A percentile compares a stretch with the other conserved stretches of the same genome.
phyloP scores from a whole-genome alignment of 2,888 invertebrate species.

The Drosophila stalkeri region DNA sequence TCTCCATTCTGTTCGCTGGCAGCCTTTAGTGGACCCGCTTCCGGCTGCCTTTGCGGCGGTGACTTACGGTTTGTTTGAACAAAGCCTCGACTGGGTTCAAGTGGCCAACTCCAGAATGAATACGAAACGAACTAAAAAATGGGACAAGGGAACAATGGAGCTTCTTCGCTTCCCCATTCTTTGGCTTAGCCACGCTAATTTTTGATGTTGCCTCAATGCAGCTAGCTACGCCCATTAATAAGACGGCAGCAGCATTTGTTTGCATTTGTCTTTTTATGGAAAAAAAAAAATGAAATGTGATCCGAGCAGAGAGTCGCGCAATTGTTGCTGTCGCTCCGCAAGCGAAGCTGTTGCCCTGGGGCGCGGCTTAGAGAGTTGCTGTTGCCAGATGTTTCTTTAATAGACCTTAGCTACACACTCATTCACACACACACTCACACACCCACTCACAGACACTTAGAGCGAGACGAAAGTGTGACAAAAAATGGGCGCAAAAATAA shows the following conservation, averaged over 20 bases:
- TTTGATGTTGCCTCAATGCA: slow-evolving; percentile 56
- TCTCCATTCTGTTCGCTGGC: background rate
- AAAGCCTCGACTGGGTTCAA: slow-evolving; percentile 49
- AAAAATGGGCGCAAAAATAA: slow-evolving; percentile 67
- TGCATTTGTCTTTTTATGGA: slow-evolving; percentile 46
- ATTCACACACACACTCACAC: background rate
- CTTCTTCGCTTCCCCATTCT: background rate
- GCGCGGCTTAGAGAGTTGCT: slow-evolving; percentile 52
- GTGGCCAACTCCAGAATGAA: slow-evolving; percentile 47
- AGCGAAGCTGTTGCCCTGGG: slow-evolving; percentile 44
- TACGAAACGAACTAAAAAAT: background rate
- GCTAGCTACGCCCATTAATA: slow-evolving; percentile 54
- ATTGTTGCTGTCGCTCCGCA: slow-evolving; percentile 36
- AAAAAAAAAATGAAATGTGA: slow-evolving; percentile 38
- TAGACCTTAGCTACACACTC: slow-evolving; percentile 41
- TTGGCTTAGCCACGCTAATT: slow-evolving; percentile 64
- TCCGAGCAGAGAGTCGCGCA: slow-evolving; percentile 33
- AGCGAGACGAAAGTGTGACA: slow-evolving; percentile 59
- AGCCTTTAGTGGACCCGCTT: slow-evolving; percentile 26
- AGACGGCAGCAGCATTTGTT: slow-evolving; percentile 46
- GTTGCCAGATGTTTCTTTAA: slow-evolving; percentile 74
- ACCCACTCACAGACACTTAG: slow-evolving; percentile 8
- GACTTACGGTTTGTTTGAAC: slow-evolving; percentile 70
- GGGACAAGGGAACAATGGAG: slow-evolving; percentile 26
- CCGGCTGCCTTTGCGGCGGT: slow-evolving; percentile 59